A percentile compares a stretch with the other conserved stretches of the same genome.
Conservation (phyloP, 2,113 vertebrate genomes). For the Merops nubicus region DNA sequence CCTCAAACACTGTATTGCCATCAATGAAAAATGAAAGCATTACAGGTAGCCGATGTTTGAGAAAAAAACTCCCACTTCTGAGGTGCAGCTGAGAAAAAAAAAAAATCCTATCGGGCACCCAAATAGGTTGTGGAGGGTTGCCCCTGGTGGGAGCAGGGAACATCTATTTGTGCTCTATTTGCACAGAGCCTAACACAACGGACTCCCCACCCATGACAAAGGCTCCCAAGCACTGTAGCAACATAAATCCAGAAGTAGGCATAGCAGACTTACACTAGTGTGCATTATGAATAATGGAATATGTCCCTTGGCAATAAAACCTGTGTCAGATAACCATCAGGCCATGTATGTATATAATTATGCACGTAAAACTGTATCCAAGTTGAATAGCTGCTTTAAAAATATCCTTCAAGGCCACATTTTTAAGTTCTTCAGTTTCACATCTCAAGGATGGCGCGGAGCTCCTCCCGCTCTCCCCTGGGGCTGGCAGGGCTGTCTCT, state of each 20-base stretch:
- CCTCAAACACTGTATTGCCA: neutral
- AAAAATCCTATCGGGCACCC: neutral
- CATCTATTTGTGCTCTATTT: neutral
- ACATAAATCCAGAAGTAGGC: neutral
- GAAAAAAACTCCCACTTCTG: neutral
- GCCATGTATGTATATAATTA: neutral
- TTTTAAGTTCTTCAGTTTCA: neutral
- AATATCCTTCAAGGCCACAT: neutral
- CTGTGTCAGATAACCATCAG: neutral
- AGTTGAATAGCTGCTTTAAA: constrained; percentile 18
- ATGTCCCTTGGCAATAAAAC: constrained; percentile 24
- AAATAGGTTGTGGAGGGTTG: neutral
- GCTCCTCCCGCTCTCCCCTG: neutral
- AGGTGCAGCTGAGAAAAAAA: neutral
- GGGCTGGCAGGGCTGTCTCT: neutral
- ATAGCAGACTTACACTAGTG: neutral
- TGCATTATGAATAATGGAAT: neutral
- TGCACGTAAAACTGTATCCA: neutral
- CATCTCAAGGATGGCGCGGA: too few relatives aligned
- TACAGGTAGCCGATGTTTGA: neutral
- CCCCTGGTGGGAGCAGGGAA: neutral
- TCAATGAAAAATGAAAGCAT: neutral
- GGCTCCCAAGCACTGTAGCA: neutral
- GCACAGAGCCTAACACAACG: neutral
- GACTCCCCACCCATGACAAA: neutral